Conservation (phyloP, 2,797 vertebrate genomes). For the Sebastes paucispinis region DNA sequence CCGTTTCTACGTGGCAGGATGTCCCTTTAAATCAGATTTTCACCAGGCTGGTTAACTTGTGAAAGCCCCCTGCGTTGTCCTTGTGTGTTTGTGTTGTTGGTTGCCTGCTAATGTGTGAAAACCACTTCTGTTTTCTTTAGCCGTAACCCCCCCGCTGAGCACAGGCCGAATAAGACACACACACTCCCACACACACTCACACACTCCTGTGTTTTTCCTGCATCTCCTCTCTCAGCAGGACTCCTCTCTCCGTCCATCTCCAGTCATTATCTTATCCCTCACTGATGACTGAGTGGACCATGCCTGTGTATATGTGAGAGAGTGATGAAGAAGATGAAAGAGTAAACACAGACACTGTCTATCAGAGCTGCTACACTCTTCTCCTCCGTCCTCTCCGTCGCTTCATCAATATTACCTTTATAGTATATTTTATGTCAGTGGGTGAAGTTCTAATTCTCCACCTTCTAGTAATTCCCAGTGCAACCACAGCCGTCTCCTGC, state of each 20-base stretch:
- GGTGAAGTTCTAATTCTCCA: constrained; percentile 1
- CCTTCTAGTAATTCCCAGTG: background rate
- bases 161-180: constrained; percentile 19
- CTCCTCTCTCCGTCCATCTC: constrained; percentile 47
- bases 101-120: constrained; percentile 63
- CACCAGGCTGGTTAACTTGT: constrained; percentile 22
- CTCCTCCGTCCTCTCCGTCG: too few relatives aligned
- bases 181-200: constrained; percentile 7
- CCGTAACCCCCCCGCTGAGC: constrained; percentile 37
- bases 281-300: constrained; percentile 50
- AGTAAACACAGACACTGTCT: constrained; percentile 46
- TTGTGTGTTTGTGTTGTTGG: constrained; percentile 21
- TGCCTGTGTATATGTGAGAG: constrained; percentile 17
- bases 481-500: background rate
- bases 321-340: constrained; percentile 51
- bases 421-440: background rate
- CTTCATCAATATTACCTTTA: background rate
- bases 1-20: background rate
- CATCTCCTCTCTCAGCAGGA: constrained; percentile 59
- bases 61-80: constrained; percentile 23
- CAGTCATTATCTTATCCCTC: constrained; percentile 67
- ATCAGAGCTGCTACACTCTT: constrained; percentile 9
- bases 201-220: constrained; percentile 31
- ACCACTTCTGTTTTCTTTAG: constrained; percentile 66
- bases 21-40: constrained; percentile 31